Evolutionary conservation across 2,888 invertebrate genomes (phyloP), one percentile per base, ranked within the genome.

Genomic region (Epinotia nisella): DNA sequence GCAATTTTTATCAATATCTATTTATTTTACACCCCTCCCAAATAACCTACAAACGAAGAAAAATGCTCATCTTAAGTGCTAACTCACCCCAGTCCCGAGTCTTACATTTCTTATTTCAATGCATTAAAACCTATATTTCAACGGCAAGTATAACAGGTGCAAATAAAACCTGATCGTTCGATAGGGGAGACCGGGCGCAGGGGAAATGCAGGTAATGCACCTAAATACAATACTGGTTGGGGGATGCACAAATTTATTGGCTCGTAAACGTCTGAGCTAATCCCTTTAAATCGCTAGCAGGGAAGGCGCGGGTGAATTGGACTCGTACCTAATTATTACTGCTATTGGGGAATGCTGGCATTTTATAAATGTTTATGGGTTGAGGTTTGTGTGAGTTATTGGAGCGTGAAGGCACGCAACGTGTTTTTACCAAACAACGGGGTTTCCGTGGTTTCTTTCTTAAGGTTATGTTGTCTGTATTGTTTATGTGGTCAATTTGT

Each of bases 121-220:
- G 10, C 39, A 9, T 9, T 55, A 55, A 19, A 15, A 39, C 10
- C 9, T n/a, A 65, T 65, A 55, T 55, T 65, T 21, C 35, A 65
- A 15, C 15, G 39, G 3, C 3, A 49, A 49, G 49, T 49, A 49
- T 41, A 41, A 9, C 62, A 62, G 68, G 62, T 73, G 68, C 62
- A 73, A n/a, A n/a, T 66, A 45, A 67, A 72, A 55, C 53, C 17
- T 53, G 24, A 56, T 45, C 60, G 65, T 15, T 55, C 70, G 41
- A 64, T 66, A 39, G 62, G 73, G 75, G 69, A 70, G 66, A 59
- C 68, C 51, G n/a, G 72, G 64, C 76, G 70, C 76, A 55, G 71
- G 85, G 85, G 84, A 84, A 85, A 85, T 85, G 83, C 84, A 85
- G 81, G 84, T 85, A 85, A 83, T 85, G 84, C 83, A 82, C 66